phyloP scores from a whole-genome alignment of 1,140 invertebrate species.

The Brachionus asplanchnoidis region DNA sequence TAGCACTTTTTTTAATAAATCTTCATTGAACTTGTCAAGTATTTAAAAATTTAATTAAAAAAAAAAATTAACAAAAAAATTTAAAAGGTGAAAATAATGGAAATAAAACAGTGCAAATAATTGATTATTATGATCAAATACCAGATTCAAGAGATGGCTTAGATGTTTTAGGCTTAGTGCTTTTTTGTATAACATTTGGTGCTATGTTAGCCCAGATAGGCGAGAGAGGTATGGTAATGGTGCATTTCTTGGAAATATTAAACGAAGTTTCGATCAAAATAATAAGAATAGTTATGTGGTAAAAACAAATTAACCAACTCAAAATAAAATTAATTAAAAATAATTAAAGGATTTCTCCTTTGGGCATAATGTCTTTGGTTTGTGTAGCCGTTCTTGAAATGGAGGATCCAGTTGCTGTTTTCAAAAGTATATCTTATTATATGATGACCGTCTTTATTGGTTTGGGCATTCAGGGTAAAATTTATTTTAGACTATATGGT shows the following conservation, averaged over 20 bases:
- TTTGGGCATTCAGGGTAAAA: conserved; percentile 77
- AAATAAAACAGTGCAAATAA: conserved; percentile 7
- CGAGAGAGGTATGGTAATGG: conserved; percentile 45
- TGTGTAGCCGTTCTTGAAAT: conserved; percentile 78
- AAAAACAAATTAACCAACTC: not conserved
- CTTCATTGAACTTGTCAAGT: not conserved
- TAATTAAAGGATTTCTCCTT: conserved; percentile 63
- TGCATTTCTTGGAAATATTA: conserved; percentile 45
- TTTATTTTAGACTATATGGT: not conserved
- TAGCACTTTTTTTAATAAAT: conserved; percentile 6
- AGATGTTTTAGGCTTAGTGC: conserved; percentile 46
- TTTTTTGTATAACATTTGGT: conserved; percentile 47
- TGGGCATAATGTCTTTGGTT: conserved; percentile 81
- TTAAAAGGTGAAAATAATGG: not conserved
- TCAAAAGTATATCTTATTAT: conserved; percentile 75
- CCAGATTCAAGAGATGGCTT: conserved; percentile 43
- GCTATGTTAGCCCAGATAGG: conserved; percentile 45
- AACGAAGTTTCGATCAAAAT: conserved; percentile 46
- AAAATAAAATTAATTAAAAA: conserved; percentile 56
- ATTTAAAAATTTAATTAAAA: not conserved
- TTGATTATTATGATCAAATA: not conserved
- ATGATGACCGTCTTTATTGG: conserved; percentile 67
- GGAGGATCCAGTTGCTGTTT: conserved; percentile 68
- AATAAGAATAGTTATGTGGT: conserved; percentile 46
- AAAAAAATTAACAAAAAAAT: not conserved